phyloP scores from a whole-genome alignment of 2,113 vertebrate genomes.

The Motacilla alba region DNA sequence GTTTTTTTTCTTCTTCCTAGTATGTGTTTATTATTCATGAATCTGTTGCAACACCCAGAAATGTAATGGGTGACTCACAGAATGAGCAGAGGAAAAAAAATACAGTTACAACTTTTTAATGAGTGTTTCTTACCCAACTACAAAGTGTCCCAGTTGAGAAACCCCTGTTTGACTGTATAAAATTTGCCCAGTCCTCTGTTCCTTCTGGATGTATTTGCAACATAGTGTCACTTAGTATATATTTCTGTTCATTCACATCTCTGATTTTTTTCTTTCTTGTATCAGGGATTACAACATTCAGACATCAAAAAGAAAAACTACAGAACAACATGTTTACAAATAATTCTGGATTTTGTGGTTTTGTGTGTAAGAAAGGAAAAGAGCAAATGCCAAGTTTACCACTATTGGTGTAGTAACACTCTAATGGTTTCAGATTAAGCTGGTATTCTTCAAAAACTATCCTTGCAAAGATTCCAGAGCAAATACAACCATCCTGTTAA shows the following conservation, averaged over 20 bases:
- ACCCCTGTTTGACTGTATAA: neutral
- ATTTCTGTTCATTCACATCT: neutral
- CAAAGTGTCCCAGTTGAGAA: neutral
- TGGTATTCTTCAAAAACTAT: neutral
- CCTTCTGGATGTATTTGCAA: neutral
- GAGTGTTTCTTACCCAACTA: neutral
- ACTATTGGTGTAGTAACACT: neutral
- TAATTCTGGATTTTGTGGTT: neutral
- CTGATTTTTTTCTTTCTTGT: accelerated
- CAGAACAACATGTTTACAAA: neutral
- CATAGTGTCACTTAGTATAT: neutral
- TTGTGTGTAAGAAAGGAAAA: neutral
- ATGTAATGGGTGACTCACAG: conserved; percentile 25
- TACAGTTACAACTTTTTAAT: neutral
- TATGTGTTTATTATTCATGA: conserved; percentile 33
- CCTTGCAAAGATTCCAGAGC: neutral
- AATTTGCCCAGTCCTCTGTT: neutral
- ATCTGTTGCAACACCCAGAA: conserved; percentile 31
- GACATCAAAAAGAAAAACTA: neutral
- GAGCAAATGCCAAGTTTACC: neutral
- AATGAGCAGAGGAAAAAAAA: conserved; percentile 12
- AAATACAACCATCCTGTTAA: neutral
- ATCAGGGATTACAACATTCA: neutral
- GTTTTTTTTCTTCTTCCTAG: neutral
- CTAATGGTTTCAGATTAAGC: neutral